Evolutionary conservation across 2,113 vertebrate genomes (phyloP), one percentile per base, ranked within the genome.

Genomic region (Semicossyphus pulcher): DNA sequence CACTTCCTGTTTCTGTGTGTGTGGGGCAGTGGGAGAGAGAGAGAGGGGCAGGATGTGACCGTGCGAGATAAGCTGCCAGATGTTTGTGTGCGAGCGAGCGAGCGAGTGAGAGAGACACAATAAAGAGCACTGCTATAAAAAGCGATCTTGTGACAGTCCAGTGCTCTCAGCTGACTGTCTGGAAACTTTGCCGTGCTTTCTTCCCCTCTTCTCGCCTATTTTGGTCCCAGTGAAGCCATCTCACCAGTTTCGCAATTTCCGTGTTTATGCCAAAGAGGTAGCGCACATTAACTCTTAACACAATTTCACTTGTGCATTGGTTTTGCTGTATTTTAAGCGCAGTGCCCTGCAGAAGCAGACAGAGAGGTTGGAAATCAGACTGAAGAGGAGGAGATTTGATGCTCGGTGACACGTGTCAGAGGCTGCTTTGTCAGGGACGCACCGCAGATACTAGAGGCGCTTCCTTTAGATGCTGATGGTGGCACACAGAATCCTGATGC

Each of bases 131-230:
- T 85, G 76, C 86, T 88, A 89, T 86, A 88, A 88, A 88, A 88
- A 89, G 76, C 32, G 16, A 49, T 85, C 87, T 91, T 84, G 90
- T 89, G 87, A 89, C 83, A 78, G 74, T 85, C 86, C 78, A 76
- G 61, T 65, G 78, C 62, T 21, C 79, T 87, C 86, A 87, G 84
- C 84, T 89, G 87, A 88, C 87, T 76, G 51, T 59, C 75, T 86
- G 83, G 66, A 87, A 89, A 88, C 76, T 71, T 80, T 70, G 36
- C 45, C 1, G 4, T 45, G 26, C 68, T 78, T 79, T 80, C 75
- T 63, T 66, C 59, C 72, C 16, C 36, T 51, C 21, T 21, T 47
- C 39, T 51, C 0, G 10, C 64, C 49, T 64, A 11, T 51, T 84
- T 67, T 62, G 48, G 63, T 78, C 14, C 21, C 14, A 37, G 48